Evolutionary conservation across 2,888 invertebrate species (phyloP).

Genomic region (Junonia oenone): DNA sequence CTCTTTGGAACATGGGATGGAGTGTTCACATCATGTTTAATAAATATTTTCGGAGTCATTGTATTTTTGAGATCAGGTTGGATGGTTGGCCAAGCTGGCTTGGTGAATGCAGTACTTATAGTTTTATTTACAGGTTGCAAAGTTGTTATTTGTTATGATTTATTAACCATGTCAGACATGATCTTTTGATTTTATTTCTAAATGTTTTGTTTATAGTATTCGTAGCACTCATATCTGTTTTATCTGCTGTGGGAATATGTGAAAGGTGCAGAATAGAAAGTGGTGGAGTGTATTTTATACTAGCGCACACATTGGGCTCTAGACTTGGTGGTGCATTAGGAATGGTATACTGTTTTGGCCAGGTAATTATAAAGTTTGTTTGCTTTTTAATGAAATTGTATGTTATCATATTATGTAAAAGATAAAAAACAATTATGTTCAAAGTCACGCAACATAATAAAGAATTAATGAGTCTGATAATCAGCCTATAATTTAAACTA

Average conservation of each 20-base stretch:
- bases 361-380: constrained; percentile 75
- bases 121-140: constrained; percentile 88
- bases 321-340: constrained; percentile 96
- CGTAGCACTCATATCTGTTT: constrained; percentile 93
- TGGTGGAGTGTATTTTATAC: constrained; percentile 97
- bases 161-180: background rate
- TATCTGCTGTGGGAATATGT: constrained; percentile 97
- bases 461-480: too few species aligned
- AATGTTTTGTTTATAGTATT: constrained; percentile 81
- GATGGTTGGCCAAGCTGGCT: constrained; percentile 96
- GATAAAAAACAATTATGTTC: background rate
- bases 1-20: constrained; percentile 99
- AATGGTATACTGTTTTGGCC: constrained; percentile 96
- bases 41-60: constrained; percentile 98
- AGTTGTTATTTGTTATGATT: background rate
- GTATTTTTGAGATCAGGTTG: constrained; percentile 97
- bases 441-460: background rate
- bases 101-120: constrained; percentile 88
- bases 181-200: background rate
- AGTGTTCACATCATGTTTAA: constrained; percentile 97
- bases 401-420: background rate
- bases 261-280: constrained; percentile 96
- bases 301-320: constrained; percentile 96
- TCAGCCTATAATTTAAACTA: too few species aligned
- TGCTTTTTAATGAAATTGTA: background rate